Evolutionary conservation across 2,113 vertebrate genomes (phyloP).

Genomic region (western clawed frog (Xenopus tropicalis)): UCB_Xtro_10.0 CM004450.2:4477501-4478000

Average conservation of each 20-base stretch:
- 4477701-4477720: too few species aligned
- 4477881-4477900: background rate
- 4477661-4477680: background rate
- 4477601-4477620: background rate
- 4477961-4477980: background rate
- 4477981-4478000: conserved; percentile 16
- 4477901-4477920: too few species aligned
- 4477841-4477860: too few species aligned
- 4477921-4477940: background rate
- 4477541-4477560: conserved; percentile 9
- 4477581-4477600: conserved; percentile 25
- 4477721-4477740: too few species aligned
- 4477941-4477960: background rate
- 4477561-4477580: background rate
- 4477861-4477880: too few species aligned
- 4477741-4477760: too few species aligned
- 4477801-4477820: too few species aligned
- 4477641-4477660: background rate
- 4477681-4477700: background rate
- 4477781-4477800: too few species aligned
- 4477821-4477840: too few species aligned
- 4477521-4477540: conserved; percentile 17
- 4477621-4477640: conserved; percentile 9
- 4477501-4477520: conserved; percentile 12
- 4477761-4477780: too few species aligned